phyloP scores from a whole-genome alignment of 30 jellyfish, hydroid and myxozoan genomes.

The Chrysaora quinquecirrha region DNA sequence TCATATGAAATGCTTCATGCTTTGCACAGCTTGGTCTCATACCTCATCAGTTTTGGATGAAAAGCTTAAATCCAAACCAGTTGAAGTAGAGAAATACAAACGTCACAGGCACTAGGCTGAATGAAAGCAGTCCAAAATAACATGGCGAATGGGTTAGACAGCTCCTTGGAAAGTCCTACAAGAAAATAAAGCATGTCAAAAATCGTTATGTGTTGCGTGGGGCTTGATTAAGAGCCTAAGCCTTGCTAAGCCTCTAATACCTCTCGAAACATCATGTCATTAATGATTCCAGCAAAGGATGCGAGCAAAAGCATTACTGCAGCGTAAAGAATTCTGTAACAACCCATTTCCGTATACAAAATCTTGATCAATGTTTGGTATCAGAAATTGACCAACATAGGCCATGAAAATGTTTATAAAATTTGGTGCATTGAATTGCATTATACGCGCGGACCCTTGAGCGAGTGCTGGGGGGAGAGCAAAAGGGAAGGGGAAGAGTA shows the following conservation, averaged over 20 bases:
- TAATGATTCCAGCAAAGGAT: neutral
- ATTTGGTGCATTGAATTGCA: too few species aligned
- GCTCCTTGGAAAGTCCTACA: conserved; percentile 64
- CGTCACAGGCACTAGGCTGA: conserved; percentile 59
- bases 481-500: too few species aligned
- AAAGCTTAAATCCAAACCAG: conserved; percentile 76
- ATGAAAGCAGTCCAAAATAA: conserved; percentile 55
- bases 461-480: too few species aligned
- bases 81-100: conserved; percentile 41
- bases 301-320: neutral
- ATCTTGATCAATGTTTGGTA: too few species aligned
- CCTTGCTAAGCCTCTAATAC: neutral
- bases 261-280: neutral
- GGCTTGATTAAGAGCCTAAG: neutral
- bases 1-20: too few species aligned
- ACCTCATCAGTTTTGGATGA: conserved; percentile 66
- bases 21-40: too few species aligned
- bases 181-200: neutral
- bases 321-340: neutral
- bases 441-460: too few species aligned
- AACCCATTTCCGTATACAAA: too few species aligned
- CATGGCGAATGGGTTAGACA: conserved; percentile 62
- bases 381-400: too few species aligned
- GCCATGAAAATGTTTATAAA: too few species aligned
- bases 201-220: too few species aligned